Conservation (phyloP, 2,113 vertebrate genomes). For the Tetrax tetrax region DNA sequence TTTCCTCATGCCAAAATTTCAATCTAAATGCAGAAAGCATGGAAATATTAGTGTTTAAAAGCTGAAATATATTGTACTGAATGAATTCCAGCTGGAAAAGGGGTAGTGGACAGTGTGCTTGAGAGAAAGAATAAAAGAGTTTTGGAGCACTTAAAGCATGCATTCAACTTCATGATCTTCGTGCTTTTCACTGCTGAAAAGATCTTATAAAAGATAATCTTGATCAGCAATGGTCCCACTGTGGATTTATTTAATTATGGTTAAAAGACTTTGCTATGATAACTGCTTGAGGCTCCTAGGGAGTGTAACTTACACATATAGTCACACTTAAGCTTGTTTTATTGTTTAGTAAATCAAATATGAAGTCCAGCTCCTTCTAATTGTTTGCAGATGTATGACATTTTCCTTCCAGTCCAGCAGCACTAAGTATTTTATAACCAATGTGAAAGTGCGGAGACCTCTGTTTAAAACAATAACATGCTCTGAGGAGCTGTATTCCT, state of each 20-base stretch:
- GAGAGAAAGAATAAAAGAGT: constrained; percentile 62
- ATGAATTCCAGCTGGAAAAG: constrained; percentile 62
- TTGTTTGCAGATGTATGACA: constrained; percentile 82
- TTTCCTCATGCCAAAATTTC: constrained; percentile 21
- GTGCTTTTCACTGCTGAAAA: constrained; percentile 67
- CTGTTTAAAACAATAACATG: constrained; percentile 71
- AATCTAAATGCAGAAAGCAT: constrained; percentile 11
- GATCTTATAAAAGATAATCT: constrained; percentile 69
- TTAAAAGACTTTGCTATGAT: constrained; percentile 72
- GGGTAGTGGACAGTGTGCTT: constrained; percentile 30
- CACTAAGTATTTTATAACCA: constrained; percentile 80
- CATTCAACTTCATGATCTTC: constrained; percentile 54
- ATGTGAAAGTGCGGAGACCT: constrained; percentile 72
- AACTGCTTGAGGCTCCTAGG: constrained; percentile 72
- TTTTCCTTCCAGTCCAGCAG: constrained; percentile 79
- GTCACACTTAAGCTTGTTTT: constrained; percentile 78
- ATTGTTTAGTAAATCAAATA: constrained; percentile 82
- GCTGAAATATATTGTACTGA: constrained; percentile 35
- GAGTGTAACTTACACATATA: constrained; percentile 75
- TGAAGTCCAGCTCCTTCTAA: constrained; percentile 77
- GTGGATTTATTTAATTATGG: constrained; percentile 76
- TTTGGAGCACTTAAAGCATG: constrained; percentile 64
- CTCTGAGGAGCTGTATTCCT: constrained; percentile 70
- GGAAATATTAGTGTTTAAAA: constrained; percentile 48
- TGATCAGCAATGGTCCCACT: constrained; percentile 52